phyloP scores from a whole-genome alignment of 2,888 invertebrate species.

The Hypolimnas misippus region DNA sequence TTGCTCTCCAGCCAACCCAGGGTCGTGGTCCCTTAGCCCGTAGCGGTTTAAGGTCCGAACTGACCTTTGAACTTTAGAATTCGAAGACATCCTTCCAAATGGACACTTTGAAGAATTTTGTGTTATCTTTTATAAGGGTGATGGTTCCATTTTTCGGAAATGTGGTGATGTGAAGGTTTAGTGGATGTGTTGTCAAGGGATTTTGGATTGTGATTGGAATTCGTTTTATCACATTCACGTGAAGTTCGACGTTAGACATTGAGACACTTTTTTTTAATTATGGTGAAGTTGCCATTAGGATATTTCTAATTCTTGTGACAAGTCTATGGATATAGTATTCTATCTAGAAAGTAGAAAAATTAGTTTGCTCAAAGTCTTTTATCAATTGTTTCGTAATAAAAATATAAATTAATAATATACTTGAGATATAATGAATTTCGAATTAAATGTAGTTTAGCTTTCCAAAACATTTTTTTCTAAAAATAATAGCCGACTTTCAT shows the following conservation, averaged over 20 bases:
- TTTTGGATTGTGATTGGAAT: not conserved
- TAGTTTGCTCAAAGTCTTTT: slow-evolving; percentile 5
- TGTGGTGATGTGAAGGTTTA: not conserved
- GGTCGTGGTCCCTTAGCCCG: slow-evolving; percentile 73
- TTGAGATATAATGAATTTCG: not conserved
- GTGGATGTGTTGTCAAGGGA: no score
- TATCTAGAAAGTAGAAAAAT: not conserved
- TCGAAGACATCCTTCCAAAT: not conserved
- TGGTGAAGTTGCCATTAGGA: not conserved
- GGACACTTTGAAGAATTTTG: not conserved
- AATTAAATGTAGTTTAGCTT: no score
- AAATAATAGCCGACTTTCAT: slow-evolving; percentile 9
- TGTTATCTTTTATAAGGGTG: not conserved
- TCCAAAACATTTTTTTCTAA: no score
- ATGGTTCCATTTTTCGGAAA: not conserved
- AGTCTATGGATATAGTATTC: not conserved
- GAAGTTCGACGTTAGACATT: no score
- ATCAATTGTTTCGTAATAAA: not conserved
- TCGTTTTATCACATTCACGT: no score
- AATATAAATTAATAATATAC: not conserved
- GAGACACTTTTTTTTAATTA: not conserved
- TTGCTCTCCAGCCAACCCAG: slow-evolving; percentile 67
- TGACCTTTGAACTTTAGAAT: not conserved
- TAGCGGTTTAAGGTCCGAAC: slow-evolving; percentile 62
- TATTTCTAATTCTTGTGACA: not conserved